A percentile compares a stretch with the other conserved stretches of the same genome.
phyloP scores from a whole-genome alignment of 2,888 invertebrate genomes.

The Cataglyphis albicans region DNA sequence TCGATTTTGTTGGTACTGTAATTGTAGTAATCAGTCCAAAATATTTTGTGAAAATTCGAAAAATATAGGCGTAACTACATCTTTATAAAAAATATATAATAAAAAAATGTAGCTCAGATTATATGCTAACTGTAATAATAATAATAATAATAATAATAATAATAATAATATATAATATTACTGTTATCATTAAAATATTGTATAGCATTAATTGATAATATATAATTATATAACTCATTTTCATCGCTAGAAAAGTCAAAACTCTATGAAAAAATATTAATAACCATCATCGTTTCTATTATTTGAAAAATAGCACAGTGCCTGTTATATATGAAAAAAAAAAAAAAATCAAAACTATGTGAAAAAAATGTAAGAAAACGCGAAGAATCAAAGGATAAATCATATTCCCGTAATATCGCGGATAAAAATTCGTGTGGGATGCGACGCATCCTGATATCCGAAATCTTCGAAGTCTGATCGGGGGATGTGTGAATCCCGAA shows the following conservation, averaged over 20 bases:
- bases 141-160: no score
- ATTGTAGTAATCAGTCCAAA: background rate
- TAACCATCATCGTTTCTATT: background rate
- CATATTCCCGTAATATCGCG: background rate
- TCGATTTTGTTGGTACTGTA: background rate
- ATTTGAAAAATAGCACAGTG: background rate
- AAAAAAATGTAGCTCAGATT: background rate
- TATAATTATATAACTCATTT: background rate
- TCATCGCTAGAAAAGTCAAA: background rate
- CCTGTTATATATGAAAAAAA: background rate
- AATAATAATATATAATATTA: no score
- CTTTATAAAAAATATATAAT: constrained; percentile 3
- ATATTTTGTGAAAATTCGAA: background rate
- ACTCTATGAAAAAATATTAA: background rate
- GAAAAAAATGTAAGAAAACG: background rate
- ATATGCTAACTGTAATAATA: no score
- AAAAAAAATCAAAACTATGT: background rate
- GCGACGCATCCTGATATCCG: background rate
- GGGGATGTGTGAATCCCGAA: constrained; percentile 57
- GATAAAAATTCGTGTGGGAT: background rate
- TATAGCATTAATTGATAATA: no score
- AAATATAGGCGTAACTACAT: background rate
- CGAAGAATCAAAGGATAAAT: background rate
- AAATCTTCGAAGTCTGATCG: constrained; percentile 55
- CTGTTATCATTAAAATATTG: no score